Evolutionary conservation across 2,888 invertebrate genomes (phyloP).

Genomic region (Uloborus plumipes): DNA sequence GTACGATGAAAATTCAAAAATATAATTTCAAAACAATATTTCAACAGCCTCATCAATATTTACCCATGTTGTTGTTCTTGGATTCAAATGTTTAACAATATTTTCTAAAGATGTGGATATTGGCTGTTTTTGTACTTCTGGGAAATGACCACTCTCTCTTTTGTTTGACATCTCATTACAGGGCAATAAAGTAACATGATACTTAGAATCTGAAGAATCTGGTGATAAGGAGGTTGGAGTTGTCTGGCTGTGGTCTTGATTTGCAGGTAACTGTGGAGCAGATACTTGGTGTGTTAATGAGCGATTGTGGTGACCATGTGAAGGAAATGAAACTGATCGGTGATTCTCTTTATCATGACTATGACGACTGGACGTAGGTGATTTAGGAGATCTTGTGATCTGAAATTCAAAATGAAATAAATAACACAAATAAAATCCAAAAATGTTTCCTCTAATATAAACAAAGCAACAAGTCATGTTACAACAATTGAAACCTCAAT

Average conservation of each 20-base stretch:
- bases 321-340: constrained; percentile 52
- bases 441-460: too few relatives aligned
- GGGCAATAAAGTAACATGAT: constrained; percentile 40
- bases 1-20: too few relatives aligned
- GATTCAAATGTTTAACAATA: constrained; percentile 47
- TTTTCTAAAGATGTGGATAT: constrained; percentile 63
- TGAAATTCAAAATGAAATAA: constrained; percentile 6
- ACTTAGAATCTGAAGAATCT: constrained; percentile 33
- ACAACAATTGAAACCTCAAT: too few relatives aligned
- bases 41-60: neutral
- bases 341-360: constrained; percentile 53
- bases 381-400: constrained; percentile 64
- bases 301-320: constrained; percentile 44
- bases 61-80: constrained; percentile 61
- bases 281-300: constrained; percentile 58
- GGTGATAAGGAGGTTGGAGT: neutral
- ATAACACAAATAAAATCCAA: neutral
- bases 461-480: too few relatives aligned
- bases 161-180: constrained; percentile 25
- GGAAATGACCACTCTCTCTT: neutral
- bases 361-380: constrained; percentile 61
- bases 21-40: too few relatives aligned
- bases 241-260: neutral
- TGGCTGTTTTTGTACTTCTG: constrained; percentile 41
- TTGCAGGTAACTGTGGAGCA: constrained; percentile 54